A percentile compares a stretch with the other conserved stretches of the same genome.
These are phyloP conservation scores for Engraulis encrasicolus DNA, from an alignment of 2,113 vertebrate species.

Conservation along the genomic window DNA sequence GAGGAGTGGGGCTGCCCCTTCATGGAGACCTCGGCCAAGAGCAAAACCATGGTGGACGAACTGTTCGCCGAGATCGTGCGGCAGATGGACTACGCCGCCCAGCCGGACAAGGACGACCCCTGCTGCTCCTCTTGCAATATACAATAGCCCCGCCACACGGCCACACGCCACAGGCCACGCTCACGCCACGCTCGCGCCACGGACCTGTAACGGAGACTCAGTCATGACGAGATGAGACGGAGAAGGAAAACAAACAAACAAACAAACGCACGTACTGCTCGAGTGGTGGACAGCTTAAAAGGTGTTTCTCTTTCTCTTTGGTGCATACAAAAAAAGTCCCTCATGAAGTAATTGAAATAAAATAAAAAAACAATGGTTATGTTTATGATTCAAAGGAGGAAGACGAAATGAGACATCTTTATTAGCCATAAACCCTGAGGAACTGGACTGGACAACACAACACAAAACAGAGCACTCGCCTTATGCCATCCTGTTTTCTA, in stretches of 20 bases:
- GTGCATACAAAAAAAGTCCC: constrained; percentile 62
- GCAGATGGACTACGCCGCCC: constrained; percentile 98
- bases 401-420: constrained; percentile 54
- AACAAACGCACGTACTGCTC: constrained; percentile 22
- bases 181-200: no score
- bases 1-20: constrained; percentile 99
- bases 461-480: constrained; percentile 64
- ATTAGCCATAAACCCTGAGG: constrained; percentile 62
- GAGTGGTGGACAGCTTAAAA: constrained; percentile 48
- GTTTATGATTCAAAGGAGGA: constrained; percentile 56
- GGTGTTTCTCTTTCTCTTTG: constrained; percentile 60
- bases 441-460: constrained; percentile 52
- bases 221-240: no score
- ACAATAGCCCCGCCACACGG: constrained; percentile 84
- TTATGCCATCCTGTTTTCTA: constrained; percentile 61
- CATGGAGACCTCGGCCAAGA: constrained; percentile 99
- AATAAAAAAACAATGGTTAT: constrained; percentile 47
- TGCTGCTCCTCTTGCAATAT: constrained; percentile 99
- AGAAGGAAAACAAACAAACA: not conserved
- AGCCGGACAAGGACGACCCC: constrained; percentile 97
- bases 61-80: constrained; percentile 98
- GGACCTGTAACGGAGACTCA: no score
- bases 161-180: no score
- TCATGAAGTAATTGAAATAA: constrained; percentile 55
- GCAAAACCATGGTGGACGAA: constrained; percentile 99